Conservation (phyloP, 1,140 invertebrate species). For the Acarapis woodi region DNA sequence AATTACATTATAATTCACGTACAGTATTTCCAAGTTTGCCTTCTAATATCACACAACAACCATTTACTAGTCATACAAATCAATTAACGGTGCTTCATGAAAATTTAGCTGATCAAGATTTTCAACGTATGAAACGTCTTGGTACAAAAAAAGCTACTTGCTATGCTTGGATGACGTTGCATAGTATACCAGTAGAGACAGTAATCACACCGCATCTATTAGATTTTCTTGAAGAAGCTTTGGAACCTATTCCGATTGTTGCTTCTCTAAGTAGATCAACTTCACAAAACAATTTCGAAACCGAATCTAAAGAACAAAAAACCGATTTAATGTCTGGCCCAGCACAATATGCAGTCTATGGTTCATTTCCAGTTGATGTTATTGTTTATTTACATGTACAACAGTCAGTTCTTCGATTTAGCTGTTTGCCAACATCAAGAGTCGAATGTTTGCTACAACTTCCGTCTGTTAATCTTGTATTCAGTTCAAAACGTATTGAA, state of each 20-base stretch:
- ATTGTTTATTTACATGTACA: conserved; percentile 96
- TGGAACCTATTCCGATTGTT: conserved; percentile 55
- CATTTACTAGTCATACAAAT: background rate
- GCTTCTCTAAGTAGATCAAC: conserved; percentile 6
- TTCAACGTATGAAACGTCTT: conserved; percentile 6
- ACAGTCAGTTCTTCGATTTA: conserved; percentile 77
- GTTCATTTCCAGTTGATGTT: conserved; percentile 89
- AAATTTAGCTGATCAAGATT: background rate
- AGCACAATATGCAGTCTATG: conserved; percentile 24
- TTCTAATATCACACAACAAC: background rate
- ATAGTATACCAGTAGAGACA: conserved; percentile 80
- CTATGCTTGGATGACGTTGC: conserved; percentile 79
- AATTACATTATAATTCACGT: conserved; percentile 36
- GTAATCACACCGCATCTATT: conserved; percentile 78
- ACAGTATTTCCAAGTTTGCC: conserved; percentile 5
- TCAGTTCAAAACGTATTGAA: conserved; percentile 59
- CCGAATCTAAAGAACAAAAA: background rate
- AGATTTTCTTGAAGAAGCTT: conserved; percentile 72
- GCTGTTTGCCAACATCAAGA: conserved; percentile 70
- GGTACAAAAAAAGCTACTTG: conserved; percentile 63
- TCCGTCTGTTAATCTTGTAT: conserved; percentile 72
- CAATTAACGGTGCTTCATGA: background rate
- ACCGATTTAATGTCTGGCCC: conserved; percentile 12
- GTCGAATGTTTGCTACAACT: conserved; percentile 87
- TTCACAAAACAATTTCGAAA: background rate